Evolutionary conservation across 2,797 vertebrate species (phyloP), one percentile per base, ranked within the genome.

Genomic region (Chromis chromis): DNA sequence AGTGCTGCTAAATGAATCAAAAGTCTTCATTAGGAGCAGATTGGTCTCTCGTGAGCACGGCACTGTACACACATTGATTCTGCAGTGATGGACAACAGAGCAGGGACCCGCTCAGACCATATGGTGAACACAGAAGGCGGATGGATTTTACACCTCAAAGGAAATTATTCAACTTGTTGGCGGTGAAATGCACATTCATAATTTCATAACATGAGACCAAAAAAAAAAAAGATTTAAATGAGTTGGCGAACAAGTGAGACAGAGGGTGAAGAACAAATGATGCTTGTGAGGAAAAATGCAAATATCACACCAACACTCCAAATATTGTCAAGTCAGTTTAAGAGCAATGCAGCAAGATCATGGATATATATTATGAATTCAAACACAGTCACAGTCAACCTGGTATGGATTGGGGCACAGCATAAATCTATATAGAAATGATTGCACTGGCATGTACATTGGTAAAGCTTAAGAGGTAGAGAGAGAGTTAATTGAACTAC

Each of bases 11-110:
- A 88, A 91, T 89, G 76, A 87, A 91, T 88, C 86, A 88, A 85
- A 90, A 85, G 76, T 87, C 83, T 88, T 88, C 85, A 89, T 92
- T 84, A 90, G 58, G 28, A 62, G 70, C 39, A 63, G 61, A 85
- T 70, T 83, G 91, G 82, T 76, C 87, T 72, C 81, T 42, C 21
- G 84, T 65, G 84, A 79, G 64, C 31, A 7, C 0, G 19, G 68
- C 33, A 46, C 31, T 77, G 69, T 72, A 68, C 40, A 53, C 69
- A 77, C 76, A 90, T 90, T 79, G 85, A 92, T 91, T 76, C 69
- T 27, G 53, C 42, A 40, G 42, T 76, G 79, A 89, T 73, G 64
- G 60, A 88, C 7, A 12, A 60, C 46, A 40, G 48, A 52, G 28
- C 40, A 46, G 58, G 60, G 62, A 71, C n/a, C 31, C 6, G 2